phyloP scores from a whole-genome alignment of 2,113 vertebrate genomes.

The Fulmarus glacialis region DNA sequence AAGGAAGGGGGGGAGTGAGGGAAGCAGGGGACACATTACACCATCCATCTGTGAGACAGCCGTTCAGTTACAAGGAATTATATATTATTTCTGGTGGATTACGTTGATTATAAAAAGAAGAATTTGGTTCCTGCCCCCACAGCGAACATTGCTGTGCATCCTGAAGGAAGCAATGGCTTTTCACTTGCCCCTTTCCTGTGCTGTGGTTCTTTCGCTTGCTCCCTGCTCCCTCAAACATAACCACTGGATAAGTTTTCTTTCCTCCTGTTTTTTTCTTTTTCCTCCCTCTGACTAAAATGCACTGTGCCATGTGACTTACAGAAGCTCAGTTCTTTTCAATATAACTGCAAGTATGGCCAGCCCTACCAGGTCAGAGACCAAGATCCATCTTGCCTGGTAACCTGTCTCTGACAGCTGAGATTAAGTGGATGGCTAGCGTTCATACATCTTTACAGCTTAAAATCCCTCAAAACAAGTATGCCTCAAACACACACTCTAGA shows the following conservation, averaged over 20 bases:
- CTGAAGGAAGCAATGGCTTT: slow-evolving; percentile 73
- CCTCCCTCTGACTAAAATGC: background rate
- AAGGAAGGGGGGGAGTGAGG: slow-evolving; percentile 28
- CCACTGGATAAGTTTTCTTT: background rate
- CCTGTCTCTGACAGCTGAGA: background rate
- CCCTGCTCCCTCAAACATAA: background rate
- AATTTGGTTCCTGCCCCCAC: slow-evolving; percentile 62
- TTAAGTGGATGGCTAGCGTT: background rate
- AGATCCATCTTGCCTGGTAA: background rate
- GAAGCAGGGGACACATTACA: slow-evolving; percentile 70
- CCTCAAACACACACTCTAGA: background rate
- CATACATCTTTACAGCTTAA: background rate
- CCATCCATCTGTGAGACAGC: slow-evolving; percentile 82
- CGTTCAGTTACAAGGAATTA: slow-evolving; percentile 79
- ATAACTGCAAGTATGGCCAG: background rate
- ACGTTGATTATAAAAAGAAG: slow-evolving; percentile 77
- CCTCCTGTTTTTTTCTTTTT: background rate
- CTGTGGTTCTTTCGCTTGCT: background rate
- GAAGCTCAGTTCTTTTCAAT: background rate
- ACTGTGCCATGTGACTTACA: background rate
- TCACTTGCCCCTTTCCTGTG: slow-evolving; percentile 13
- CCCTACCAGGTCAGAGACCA: background rate
- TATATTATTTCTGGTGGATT: slow-evolving; percentile 84
- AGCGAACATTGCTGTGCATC: slow-evolving; percentile 35
- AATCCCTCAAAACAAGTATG: background rate